These are phyloP conservation scores for Vombatus ursinus DNA, from an alignment of 2,113 vertebrate genomes.

Conservation along the genomic window DNA sequence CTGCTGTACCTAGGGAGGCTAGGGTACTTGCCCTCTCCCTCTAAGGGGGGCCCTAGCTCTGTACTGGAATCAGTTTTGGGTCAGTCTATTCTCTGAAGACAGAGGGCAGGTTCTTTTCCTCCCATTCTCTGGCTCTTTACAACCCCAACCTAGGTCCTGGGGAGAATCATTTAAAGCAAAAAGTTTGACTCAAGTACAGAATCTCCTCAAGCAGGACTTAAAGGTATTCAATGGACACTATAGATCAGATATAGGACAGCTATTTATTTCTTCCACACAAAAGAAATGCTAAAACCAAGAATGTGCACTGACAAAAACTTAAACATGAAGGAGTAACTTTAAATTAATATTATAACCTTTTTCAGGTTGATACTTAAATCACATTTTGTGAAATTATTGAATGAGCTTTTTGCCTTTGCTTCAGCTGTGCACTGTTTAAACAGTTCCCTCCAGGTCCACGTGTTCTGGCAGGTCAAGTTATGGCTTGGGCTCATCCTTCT, in stretches of 20 bases:
- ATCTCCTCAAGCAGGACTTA: background rate
- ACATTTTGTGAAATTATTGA: background rate
- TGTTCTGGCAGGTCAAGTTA: background rate
- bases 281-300: background rate
- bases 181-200: background rate
- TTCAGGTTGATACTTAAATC: background rate
- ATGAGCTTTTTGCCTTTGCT: background rate
- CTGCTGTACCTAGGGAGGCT: background rate
- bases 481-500: background rate
- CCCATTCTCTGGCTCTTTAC: background rate
- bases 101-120: background rate
- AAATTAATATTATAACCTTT: background rate
- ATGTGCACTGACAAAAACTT: background rate
- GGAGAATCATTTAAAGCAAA: background rate
- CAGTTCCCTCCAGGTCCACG: background rate
- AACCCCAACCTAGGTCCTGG: background rate
- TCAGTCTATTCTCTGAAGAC: background rate
- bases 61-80: background rate
- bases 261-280: background rate
- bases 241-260: background rate
- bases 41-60: background rate
- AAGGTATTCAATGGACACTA: background rate
- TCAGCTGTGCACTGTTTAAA: background rate
- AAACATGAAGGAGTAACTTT: background rate
- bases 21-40: background rate